These are phyloP conservation scores for Piprites chloris DNA, from an alignment of 2,113 vertebrate species.

Conservation along the genomic window DNA sequence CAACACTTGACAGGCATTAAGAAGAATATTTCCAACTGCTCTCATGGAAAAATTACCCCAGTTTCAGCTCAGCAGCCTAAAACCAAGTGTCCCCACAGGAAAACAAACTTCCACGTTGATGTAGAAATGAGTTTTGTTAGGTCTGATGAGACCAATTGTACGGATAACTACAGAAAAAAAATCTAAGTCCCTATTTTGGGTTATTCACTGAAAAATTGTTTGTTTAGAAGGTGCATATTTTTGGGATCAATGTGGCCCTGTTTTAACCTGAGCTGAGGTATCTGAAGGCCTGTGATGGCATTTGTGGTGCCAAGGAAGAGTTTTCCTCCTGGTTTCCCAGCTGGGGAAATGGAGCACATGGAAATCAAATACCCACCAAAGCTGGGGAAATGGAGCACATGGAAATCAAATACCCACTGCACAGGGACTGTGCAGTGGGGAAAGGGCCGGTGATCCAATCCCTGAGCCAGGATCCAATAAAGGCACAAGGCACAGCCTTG, in stretches of 20 bases:
- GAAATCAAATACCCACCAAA: not conserved
- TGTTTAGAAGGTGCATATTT: not conserved
- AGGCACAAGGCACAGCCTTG: not conserved
- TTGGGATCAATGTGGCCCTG: not conserved
- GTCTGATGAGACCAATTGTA: not conserved
- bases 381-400: not conserved
- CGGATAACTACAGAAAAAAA: not conserved
- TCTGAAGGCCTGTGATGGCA: not conserved
- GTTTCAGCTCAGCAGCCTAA: not conserved
- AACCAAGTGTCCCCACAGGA: not conserved
- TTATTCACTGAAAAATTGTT: not conserved
- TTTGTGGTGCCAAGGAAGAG: not conserved
- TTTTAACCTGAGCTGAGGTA: not conserved
- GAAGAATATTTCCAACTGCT: not conserved
- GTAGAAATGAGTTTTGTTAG: not conserved
- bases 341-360: not conserved
- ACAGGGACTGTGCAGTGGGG: not conserved
- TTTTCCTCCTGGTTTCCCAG: not conserved
- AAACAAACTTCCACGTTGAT: not conserved
- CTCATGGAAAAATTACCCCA: not conserved
- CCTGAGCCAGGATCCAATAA: not conserved
- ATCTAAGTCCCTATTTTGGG: not conserved
- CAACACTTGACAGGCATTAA: not conserved
- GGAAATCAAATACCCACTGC: not conserved
- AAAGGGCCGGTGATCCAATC: not conserved